Conservation (phyloP, 2,797 vertebrate genomes). For the Vultur gryphus region DNA sequence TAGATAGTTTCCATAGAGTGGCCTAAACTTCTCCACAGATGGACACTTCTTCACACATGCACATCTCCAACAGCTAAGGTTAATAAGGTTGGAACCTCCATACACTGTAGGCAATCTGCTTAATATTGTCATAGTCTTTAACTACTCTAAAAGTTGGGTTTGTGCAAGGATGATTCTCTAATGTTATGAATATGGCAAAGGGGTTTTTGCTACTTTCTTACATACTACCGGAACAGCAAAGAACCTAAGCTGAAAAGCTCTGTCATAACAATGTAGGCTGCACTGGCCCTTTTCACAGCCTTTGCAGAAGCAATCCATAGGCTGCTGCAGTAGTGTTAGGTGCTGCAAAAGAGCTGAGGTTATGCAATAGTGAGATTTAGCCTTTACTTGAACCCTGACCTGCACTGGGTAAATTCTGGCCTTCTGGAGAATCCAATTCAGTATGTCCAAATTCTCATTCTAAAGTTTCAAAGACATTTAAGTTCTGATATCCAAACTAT, state of each 20-base stretch:
- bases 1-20: background rate
- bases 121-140: background rate
- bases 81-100: background rate
- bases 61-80: background rate
- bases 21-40: background rate
- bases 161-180: background rate
- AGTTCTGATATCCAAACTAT: background rate
- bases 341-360: background rate
- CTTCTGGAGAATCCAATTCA: background rate
- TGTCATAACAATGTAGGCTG: background rate
- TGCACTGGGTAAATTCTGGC: background rate
- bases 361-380: background rate
- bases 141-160: background rate
- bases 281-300: background rate
- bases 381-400: slow-evolving; percentile 7
- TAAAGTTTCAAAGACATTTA: background rate
- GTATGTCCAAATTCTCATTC: background rate
- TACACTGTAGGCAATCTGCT: background rate
- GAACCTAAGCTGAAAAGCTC: background rate
- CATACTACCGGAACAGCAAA: background rate
- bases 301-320: background rate
- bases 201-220: background rate
- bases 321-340: background rate
- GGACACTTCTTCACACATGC: background rate
- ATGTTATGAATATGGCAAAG: background rate